Evolutionary conservation across 2,888 invertebrate genomes (phyloP).

Genomic region (Panzeria rudis): DNA sequence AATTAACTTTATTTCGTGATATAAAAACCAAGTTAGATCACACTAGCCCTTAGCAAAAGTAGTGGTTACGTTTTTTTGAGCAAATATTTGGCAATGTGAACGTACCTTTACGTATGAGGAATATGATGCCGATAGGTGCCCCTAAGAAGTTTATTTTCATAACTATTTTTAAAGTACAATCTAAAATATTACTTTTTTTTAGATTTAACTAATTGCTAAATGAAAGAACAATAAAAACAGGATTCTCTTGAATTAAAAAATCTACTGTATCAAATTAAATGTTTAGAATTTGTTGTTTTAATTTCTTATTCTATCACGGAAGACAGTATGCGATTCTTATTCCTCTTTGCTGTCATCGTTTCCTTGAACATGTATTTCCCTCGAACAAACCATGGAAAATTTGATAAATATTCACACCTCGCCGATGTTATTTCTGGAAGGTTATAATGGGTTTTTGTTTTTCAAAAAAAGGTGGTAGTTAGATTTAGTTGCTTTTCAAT

Average conservation of each 20-base stretch:
- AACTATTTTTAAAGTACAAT: background rate
- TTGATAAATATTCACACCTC: slow-evolving; percentile 79
- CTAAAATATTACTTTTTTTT: background rate
- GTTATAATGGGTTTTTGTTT: background rate
- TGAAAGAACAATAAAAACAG: background rate
- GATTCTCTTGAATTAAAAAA: slow-evolving; percentile 20
- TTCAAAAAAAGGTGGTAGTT: slow-evolving; percentile 51
- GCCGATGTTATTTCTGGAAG: slow-evolving; percentile 64
- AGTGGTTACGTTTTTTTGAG: no score
- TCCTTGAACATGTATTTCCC: slow-evolving; percentile 1
- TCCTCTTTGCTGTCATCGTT: background rate
- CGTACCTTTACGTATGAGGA: no score
- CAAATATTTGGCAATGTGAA: no score
- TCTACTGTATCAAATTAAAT: slow-evolving; percentile 42
- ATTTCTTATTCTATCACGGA: slow-evolving; percentile 19
- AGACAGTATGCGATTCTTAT: background rate
- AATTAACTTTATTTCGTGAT: no score
- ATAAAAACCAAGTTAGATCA: no score
- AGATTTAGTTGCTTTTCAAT: slow-evolving; percentile 12
- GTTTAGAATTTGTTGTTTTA: slow-evolving; percentile 25
- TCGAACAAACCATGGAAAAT: slow-evolving; percentile 76
- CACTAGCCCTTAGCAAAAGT: no score
- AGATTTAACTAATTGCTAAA: slow-evolving; percentile 19
- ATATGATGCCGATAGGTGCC: no score
- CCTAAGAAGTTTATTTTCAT: no score